A percentile compares a stretch with the other conserved stretches of the same genome.
Evolutionary conservation across 2,797 vertebrate species (phyloP).

Genomic region (Bovichtus diacanthus): DNA sequence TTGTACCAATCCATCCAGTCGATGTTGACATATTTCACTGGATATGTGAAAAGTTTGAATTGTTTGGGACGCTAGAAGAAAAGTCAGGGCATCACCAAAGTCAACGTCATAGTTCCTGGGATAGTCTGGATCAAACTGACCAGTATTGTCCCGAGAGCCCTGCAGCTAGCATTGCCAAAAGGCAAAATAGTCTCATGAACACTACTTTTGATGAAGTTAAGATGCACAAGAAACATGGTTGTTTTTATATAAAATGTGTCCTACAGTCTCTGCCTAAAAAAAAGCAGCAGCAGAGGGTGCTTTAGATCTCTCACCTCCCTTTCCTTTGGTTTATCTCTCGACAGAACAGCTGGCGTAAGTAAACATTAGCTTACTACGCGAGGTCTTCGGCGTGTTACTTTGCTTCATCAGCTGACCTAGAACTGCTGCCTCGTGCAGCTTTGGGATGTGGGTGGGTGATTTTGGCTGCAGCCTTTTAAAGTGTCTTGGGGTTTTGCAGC

Average conservation of each 20-base stretch:
- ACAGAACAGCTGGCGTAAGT: neutral
- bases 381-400: neutral
- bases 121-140: neutral
- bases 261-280: neutral
- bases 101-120: neutral
- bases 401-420: too few relatives aligned
- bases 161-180: neutral
- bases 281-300: conserved; percentile 16
- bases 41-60: too few relatives aligned
- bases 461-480: neutral
- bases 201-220: neutral
- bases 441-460: neutral
- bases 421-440: neutral
- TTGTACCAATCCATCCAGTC: too few relatives aligned
- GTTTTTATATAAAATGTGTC: neutral
- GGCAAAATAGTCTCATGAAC: neutral
- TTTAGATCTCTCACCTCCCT: neutral
- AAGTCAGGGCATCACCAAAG: too few relatives aligned
- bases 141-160: neutral
- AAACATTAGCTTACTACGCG: neutral
- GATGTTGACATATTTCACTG: too few relatives aligned
- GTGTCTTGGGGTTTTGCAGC: neutral
- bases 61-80: too few relatives aligned
- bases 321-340: conserved; percentile 7
- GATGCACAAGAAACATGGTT: neutral